Evolutionary conservation across 1,140 invertebrate species (phyloP), one percentile per base, ranked within the genome.

Genomic region (Antheraea mylitta): DNA sequence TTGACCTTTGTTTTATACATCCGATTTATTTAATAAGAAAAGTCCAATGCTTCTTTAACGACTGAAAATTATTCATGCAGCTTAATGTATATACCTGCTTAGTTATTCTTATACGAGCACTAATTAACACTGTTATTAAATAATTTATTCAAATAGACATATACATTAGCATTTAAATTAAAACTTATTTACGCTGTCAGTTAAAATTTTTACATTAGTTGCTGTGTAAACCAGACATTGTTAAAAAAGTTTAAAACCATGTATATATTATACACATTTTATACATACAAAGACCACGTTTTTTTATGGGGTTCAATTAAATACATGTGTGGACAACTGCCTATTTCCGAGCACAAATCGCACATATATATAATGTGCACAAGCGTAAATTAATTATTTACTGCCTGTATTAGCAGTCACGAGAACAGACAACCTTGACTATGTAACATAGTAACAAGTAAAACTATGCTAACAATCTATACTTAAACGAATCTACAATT

Each of bases 371-470:
- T 53, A 53, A 13, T 53, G 45, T 53, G 45, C 16, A 53, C 45
- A 53, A 53, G 45, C 10, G 45, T 70, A 70, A 66, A 66, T 66
- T 70, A 64, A 70, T 70, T 53, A 53, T 53, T 53, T 53, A 53
- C 45, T 53, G 45, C 45, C 45, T 53, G 45, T 71, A 64, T 68
- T 64, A 65, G 48, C 66, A 22, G 66, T 38, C 53, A 38, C 62
- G 58, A 69, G 71, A 70, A 58, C 68, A 73, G 72, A 70, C 72
- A 73, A 62, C 72, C 72, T 73, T 73, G 72, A 69, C 65, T 58
- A 68, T 65, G 38, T 58, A 45, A 42, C 68, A 65, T 73, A 73
- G 68, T 64, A 73, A 73, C 72, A 37, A 53, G 45, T 53, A 53
- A 53, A 53, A 53, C 16, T 13, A 53, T 60, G 59, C 16, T 60